Conservation (phyloP, 2,888 invertebrate species). For the Uropetala carovei region DNA sequence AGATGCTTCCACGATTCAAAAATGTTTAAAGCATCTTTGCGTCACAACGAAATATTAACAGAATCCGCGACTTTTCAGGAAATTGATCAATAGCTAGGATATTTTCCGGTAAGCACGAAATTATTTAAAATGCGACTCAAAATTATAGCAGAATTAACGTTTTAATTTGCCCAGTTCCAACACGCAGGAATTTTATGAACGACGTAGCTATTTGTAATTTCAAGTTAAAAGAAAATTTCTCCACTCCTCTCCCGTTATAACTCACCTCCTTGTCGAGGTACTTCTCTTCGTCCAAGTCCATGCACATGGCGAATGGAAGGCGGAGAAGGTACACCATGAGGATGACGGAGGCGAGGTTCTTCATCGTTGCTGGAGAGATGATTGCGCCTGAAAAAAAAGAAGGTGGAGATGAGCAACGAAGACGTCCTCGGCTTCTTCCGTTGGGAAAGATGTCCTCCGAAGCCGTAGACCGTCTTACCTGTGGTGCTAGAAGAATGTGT, state of each 20-base stretch:
- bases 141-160: not conserved
- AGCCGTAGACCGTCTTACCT: not conserved
- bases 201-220: no score
- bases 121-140: not conserved
- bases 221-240: no score
- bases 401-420: not conserved
- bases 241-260: not conserved
- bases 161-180: no score
- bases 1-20: no score
- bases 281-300: slow-evolving; percentile 50
- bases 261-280: slow-evolving; percentile 55
- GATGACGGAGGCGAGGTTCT: slow-evolving; percentile 57
- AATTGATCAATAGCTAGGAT: no score
- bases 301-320: slow-evolving; percentile 56
- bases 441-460: not conserved
- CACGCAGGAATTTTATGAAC: not conserved
- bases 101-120: no score
- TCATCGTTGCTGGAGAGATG: slow-evolving; percentile 30
- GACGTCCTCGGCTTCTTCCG: not conserved
- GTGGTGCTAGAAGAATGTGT: not conserved
- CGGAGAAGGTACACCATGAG: slow-evolving; percentile 63
- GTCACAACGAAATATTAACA: no score
- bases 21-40: no score
- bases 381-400: not conserved
- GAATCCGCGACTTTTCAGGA: no score